Evolutionary conservation across 2,113 vertebrate species (phyloP).

Genomic region (Caranx melampygus): DNA sequence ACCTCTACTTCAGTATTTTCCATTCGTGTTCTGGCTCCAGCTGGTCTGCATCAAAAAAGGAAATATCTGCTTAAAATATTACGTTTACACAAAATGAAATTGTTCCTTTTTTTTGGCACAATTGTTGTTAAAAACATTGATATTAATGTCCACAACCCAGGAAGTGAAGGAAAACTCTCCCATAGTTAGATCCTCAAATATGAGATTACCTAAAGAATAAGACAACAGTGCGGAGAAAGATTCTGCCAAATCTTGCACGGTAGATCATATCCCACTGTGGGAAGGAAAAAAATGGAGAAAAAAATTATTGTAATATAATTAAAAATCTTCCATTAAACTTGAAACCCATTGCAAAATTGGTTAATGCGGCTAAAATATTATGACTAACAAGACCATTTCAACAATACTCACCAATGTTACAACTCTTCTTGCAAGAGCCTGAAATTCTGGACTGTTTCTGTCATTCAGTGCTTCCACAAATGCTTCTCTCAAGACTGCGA

Average conservation of each 20-base stretch:
- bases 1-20: background rate
- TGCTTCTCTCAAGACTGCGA: background rate
- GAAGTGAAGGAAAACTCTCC: no score
- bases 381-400: background rate
- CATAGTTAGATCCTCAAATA: background rate
- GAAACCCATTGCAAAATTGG: background rate
- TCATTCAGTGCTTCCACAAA: background rate
- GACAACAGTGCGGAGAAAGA: background rate
- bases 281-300: background rate
- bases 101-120: background rate
- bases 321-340: background rate
- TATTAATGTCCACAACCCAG: no score
- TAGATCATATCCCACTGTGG: conserved; percentile 30
- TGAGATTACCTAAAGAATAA: background rate
- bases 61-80: background rate
- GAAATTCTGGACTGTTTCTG: background rate
- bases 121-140: no score
- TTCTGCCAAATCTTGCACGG: rapidly evolving
- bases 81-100: background rate
- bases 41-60: background rate
- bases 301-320: background rate
- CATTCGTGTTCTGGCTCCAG: rapidly evolving
- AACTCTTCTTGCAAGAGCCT: background rate
- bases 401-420: conserved; percentile 13
- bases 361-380: background rate